These are phyloP conservation scores for Augochlora pura DNA, from an alignment of 1,140 invertebrate genomes.

Conservation along the genomic window DNA sequence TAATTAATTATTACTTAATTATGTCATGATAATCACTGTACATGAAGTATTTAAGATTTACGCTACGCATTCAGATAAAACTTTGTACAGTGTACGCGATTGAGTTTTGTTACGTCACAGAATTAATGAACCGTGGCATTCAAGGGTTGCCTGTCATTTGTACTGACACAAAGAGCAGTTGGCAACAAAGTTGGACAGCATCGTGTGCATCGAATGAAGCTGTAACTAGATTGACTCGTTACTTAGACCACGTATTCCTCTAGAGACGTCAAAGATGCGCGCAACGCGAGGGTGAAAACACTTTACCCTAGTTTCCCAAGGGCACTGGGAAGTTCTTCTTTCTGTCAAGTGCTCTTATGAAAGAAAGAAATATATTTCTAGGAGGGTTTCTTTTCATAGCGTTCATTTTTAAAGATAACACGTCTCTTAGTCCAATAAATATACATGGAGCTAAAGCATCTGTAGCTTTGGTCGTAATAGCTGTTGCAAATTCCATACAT, in stretches of 20 bases:
- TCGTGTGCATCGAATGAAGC: constrained; percentile 4
- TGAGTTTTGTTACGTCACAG: too few species aligned
- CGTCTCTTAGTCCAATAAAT: neutral
- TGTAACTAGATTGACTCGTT: constrained; percentile 65
- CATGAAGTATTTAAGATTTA: too few species aligned
- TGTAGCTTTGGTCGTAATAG: neutral
- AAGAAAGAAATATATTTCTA: constrained; percentile 3
- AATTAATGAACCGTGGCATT: too few species aligned
- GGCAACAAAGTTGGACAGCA: constrained; percentile 8
- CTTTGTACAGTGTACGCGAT: too few species aligned
- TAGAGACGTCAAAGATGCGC: constrained; percentile 26
- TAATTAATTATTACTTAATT: too few species aligned
- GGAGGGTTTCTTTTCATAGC: neutral
- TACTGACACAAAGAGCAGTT: neutral
- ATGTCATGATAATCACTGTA: too few species aligned
- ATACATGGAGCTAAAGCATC: neutral
- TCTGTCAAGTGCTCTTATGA: constrained; percentile 30
- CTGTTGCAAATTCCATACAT: too few species aligned
- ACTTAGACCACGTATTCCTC: constrained; percentile 6
- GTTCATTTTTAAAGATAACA: neutral
- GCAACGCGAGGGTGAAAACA: constrained; percentile 10
- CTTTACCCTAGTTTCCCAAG: constrained; percentile 20
- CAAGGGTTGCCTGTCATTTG: too few species aligned
- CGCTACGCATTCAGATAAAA: too few species aligned
- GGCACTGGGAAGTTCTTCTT: constrained; percentile 11